Percentiles rank a stretch among this genome's conserved stretches.
phyloP scores from a whole-genome alignment of 2,888 invertebrate genomes.

The Lagria hirta region DNA sequence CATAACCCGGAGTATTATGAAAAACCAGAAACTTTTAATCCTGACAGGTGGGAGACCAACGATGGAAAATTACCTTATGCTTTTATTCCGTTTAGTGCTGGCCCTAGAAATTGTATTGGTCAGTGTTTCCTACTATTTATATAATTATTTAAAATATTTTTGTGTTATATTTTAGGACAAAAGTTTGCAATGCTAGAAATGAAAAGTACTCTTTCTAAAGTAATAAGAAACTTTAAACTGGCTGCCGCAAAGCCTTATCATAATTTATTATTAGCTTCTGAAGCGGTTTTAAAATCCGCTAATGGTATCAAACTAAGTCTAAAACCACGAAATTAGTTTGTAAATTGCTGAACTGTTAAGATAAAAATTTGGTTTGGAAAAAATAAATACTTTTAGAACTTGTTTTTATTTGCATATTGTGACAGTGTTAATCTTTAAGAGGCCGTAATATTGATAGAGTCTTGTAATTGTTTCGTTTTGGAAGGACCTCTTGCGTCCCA shows the following conservation, averaged over 20 bases:
- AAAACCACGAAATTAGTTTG: too few species aligned
- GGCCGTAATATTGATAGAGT: too few species aligned
- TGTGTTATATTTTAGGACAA: slow-evolving; percentile 38
- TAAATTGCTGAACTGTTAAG: too few species aligned
- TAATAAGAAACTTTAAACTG: slow-evolving; percentile 55
- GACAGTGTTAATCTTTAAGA: too few species aligned
- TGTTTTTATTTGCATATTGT: too few species aligned
- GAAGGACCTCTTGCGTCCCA: too few species aligned
- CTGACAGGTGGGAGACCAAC: slow-evolving; percentile 17
- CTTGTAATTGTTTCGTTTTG: too few species aligned
- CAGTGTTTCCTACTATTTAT: neutral
- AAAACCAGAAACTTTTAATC: slow-evolving; percentile 23
- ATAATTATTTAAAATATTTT: neutral
- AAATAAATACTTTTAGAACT: too few species aligned
- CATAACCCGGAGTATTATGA: slow-evolving; percentile 22
- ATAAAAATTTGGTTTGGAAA: too few species aligned
- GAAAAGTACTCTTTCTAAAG: slow-evolving; percentile 57
- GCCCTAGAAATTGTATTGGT: slow-evolving; percentile 24
- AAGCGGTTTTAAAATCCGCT: slow-evolving; percentile 56
- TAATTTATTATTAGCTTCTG: slow-evolving; percentile 53
- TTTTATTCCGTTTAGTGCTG: slow-evolving; percentile 25
- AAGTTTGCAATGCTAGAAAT: slow-evolving; percentile 59
- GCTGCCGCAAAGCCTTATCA: slow-evolving; percentile 41
- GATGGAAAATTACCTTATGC: slow-evolving; percentile 24
- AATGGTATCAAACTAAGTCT: too few species aligned